These are phyloP conservation scores for Tenthredo scrophulariae DNA, from an alignment of 2,888 invertebrate species.

Conservation along the genomic window DNA sequence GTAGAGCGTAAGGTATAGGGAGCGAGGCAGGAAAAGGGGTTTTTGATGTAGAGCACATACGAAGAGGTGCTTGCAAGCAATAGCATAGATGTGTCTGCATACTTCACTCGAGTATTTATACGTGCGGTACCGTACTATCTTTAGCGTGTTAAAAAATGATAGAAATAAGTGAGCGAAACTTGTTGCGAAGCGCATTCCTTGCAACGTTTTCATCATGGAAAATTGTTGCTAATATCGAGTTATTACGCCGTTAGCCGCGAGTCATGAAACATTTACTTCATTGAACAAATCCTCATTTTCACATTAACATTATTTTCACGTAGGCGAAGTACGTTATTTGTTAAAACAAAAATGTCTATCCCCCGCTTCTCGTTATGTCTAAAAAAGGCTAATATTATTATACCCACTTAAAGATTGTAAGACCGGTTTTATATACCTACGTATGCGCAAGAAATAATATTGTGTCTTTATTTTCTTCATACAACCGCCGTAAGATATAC, in stretches of 20 bases:
- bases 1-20: background rate
- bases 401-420: background rate
- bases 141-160: slow-evolving; percentile 42
- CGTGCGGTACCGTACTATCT: slow-evolving; percentile 1
- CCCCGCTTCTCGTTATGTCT: background rate
- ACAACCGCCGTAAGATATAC: background rate
- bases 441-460: background rate
- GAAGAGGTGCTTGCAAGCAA: background rate
- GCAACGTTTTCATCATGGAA: background rate
- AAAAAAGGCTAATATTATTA: background rate
- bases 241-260: background rate
- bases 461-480: background rate
- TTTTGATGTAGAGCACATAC: background rate
- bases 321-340: background rate
- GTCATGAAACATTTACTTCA: background rate
- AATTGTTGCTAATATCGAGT: too few species aligned
- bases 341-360: background rate
- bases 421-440: background rate
- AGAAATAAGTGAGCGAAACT: slow-evolving; percentile 35
- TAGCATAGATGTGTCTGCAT: slow-evolving; percentile 8
- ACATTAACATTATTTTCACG: background rate
- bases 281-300: background rate
- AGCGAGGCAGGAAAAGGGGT: background rate
- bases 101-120: slow-evolving; percentile 37
- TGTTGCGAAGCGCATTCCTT: slow-evolving; percentile 10